Base-by-base conservation (phyloP, 1,140 invertebrate species). In the Vanessa atalanta region DNA sequence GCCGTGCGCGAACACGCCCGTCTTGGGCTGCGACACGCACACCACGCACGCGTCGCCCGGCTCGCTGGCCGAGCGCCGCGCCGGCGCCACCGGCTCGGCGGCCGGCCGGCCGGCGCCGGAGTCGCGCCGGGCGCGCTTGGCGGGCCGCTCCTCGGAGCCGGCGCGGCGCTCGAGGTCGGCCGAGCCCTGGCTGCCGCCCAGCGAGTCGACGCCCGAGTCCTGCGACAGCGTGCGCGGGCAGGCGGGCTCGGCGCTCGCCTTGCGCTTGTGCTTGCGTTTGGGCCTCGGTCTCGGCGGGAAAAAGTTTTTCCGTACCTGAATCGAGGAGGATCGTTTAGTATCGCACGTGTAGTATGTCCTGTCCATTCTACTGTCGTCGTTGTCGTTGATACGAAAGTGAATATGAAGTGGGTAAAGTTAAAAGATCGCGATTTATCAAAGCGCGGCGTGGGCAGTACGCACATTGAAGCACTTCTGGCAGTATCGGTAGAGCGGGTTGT, bases 1-100 rank as follows among this genome's bases (percentile, higher is more conserved):
- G 1, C 94, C 94, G 79, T 96, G 95, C 3, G 95, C 93, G 79
- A 96, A 96, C 14, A 94, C 93, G 6, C 94, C 94, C 70, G 95
- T 94, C 81, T 95, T 95, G 0, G 95, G 95, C 37, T 93, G 93
- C 0, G 87, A 81, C 7, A 93, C 92, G 79, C 95, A 96, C 43
- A 94, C 91, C 23, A 95, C 93, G 83, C 95, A 96, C 80, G 93
- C 77, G 72, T 94, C 53, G 37, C 37, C 37, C 37, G 37, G 31
- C 31, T 37, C 31, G 31, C 31, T 37, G 31, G 31, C 31, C 31
- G 31, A 37, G 4, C 31, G 31, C 4, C 31, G 31, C 31, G 31
- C 31, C 31, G 31, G 31, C 31, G 31, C 31, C 31, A 37, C 37
- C 37, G 37, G 37, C 37, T 5, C 37, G 31, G 0, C 31, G 26